phyloP scores from a whole-genome alignment of 1,140 invertebrate genomes.

The Melitaea cinxia region DNA sequence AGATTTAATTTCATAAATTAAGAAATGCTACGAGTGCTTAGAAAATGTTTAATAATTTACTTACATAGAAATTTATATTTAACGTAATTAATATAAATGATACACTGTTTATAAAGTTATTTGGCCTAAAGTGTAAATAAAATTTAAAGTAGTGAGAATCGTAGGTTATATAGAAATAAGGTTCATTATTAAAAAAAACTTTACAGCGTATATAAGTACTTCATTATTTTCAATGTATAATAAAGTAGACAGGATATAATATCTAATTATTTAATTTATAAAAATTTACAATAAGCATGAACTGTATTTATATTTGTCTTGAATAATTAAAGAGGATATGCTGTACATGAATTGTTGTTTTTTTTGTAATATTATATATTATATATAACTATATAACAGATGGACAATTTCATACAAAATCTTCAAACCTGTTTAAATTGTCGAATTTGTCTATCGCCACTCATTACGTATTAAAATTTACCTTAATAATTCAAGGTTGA shows the following conservation, averaged over 20 bases:
- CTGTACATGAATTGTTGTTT: slow-evolving; percentile 19
- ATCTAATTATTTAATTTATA: slow-evolving; percentile 10
- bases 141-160: slow-evolving; percentile 4
- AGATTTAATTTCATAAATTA: too few relatives aligned
- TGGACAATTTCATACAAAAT: too few relatives aligned
- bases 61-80: neutral
- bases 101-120: slow-evolving; percentile 4
- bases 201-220: neutral
- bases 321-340: slow-evolving; percentile 33
- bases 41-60: neutral
- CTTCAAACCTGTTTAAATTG: too few relatives aligned
- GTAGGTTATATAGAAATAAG: slow-evolving; percentile 9
- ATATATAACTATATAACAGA: neutral
- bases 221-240: slow-evolving; percentile 21
- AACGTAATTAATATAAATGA: neutral
- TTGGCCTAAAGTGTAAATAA: slow-evolving; percentile 40
- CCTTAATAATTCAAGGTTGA: too few relatives aligned
- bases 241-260: slow-evolving; percentile 19
- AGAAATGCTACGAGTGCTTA: too few relatives aligned
- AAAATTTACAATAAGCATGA: slow-evolving; percentile 22
- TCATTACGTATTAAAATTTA: too few relatives aligned
- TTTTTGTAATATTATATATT: neutral
- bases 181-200: slow-evolving; percentile 8
- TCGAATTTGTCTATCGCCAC: too few relatives aligned
- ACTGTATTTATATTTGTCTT: slow-evolving; percentile 32